Conservation (phyloP, 2,797 vertebrate species). For the Alfaro cultratus region DNA sequence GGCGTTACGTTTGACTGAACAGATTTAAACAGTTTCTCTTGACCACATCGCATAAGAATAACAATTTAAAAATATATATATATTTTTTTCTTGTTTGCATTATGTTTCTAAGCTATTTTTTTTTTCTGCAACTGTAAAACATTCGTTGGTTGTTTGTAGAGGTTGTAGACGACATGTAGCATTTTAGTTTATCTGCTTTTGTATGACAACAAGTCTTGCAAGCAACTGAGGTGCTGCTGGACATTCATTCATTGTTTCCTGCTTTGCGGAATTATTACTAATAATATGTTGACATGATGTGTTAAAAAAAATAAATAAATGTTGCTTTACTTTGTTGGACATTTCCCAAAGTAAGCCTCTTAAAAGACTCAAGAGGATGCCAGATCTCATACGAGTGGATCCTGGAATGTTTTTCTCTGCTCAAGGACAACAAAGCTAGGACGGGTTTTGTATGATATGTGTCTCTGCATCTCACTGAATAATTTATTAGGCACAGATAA, state of each 20-base stretch:
- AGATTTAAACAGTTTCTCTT: not conserved
- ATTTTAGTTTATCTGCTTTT: not conserved
- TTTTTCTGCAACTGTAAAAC: not conserved
- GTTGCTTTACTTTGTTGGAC: not conserved
- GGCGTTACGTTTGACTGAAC: not conserved
- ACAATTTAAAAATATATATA: accelerated
- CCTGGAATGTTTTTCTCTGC: not conserved
- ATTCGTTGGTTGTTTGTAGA: not conserved
- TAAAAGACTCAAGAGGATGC: not conserved
- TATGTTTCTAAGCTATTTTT: not conserved
- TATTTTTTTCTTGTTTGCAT: not conserved
- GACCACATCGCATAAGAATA: not conserved
- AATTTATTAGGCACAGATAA: not conserved
- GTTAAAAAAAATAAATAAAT: not conserved
- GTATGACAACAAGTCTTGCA: not conserved
- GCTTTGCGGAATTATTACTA: not conserved
- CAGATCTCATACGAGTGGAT: not conserved
- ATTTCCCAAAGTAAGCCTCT: not conserved
- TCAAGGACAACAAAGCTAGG: not conserved
- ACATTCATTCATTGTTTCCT: not conserved
- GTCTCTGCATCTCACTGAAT: not conserved
- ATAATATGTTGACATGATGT: not conserved
- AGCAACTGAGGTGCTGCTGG: not conserved
- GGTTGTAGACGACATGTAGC: not conserved
- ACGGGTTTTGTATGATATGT: not conserved